Evolutionary conservation across 2,113 vertebrate species (phyloP).

Genomic region (Rafetus swinhoei): DNA sequence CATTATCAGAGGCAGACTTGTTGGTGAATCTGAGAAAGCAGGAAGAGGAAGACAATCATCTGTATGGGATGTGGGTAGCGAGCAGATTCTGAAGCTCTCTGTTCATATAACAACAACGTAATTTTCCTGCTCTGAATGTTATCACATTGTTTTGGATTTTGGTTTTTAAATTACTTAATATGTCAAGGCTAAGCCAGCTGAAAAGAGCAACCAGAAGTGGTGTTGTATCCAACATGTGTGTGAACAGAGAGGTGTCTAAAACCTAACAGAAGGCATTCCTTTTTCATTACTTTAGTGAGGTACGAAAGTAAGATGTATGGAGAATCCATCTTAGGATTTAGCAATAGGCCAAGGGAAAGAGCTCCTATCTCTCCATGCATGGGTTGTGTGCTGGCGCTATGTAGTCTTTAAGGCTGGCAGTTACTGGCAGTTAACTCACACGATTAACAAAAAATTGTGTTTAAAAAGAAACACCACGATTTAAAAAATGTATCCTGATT

Average conservation of each 20-base stretch:
- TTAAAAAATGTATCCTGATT: too few species aligned
- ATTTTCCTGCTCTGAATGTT: background rate
- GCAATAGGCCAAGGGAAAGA: background rate
- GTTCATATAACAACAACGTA: rapidly evolving
- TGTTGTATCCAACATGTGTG: background rate
- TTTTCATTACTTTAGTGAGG: background rate
- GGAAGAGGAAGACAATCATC: rapidly evolving
- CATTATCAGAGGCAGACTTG: background rate
- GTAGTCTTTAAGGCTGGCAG: rapidly evolving
- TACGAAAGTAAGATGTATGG: constrained; percentile 23
- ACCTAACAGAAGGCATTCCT: rapidly evolving
- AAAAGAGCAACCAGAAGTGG: background rate
- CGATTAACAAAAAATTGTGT: too few species aligned
- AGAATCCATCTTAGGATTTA: background rate
- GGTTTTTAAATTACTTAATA: background rate
- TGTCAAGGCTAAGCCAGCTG: background rate
- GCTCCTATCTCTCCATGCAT: rapidly evolving
- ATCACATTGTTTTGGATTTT: background rate
- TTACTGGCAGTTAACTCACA: too few species aligned
- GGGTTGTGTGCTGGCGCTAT: rapidly evolving
- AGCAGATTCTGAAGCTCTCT: background rate
- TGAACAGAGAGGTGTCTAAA: background rate
- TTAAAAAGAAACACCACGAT: too few species aligned
- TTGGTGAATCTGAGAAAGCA: background rate
- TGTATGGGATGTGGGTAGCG: background rate